A percentile compares a stretch with the other conserved stretches of the same genome.
These are phyloP conservation scores for Apotomis betuletana DNA, from an alignment of 2,888 invertebrate species.

Conservation along the genomic window DNA sequence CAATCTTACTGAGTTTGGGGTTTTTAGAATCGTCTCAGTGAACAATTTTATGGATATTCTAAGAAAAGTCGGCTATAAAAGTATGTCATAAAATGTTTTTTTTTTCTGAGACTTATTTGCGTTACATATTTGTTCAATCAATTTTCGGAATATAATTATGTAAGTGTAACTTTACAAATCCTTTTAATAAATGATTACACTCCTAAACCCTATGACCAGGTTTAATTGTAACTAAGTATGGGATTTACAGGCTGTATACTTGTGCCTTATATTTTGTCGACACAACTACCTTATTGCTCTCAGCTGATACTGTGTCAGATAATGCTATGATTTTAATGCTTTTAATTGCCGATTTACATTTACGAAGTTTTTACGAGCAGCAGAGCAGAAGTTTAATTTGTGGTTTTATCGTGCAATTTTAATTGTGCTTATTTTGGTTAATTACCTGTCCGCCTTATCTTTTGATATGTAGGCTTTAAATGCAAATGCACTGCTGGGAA, in stretches of 20 bases:
- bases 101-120: too few relatives aligned
- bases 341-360: conserved; percentile 28
- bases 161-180: too few relatives aligned
- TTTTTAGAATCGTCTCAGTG: too few relatives aligned
- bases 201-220: too few relatives aligned
- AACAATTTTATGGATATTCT: too few relatives aligned
- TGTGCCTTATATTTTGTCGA: conserved; percentile 49
- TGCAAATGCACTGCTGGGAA: conserved; percentile 10
- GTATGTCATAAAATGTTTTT: too few relatives aligned
- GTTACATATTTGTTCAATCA: too few relatives aligned
- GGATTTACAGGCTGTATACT: conserved; percentile 47
- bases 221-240: neutral
- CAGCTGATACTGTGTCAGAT: conserved; percentile 9
- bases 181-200: too few relatives aligned
- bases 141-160: too few relatives aligned
- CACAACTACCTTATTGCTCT: conserved; percentile 29
- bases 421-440: conserved; percentile 27
- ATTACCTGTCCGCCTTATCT: conserved; percentile 24
- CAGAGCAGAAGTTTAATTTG: too few relatives aligned
- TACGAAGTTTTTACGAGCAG: conserved; percentile 24
- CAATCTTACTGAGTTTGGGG: too few relatives aligned
- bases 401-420: conserved; percentile 21
- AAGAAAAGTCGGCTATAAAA: too few relatives aligned
- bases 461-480: conserved; percentile 27
- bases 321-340: conserved; percentile 14